Evolutionary conservation across 1,140 invertebrate genomes (phyloP).

Genomic region (Euwallacea fornicatus): DNA sequence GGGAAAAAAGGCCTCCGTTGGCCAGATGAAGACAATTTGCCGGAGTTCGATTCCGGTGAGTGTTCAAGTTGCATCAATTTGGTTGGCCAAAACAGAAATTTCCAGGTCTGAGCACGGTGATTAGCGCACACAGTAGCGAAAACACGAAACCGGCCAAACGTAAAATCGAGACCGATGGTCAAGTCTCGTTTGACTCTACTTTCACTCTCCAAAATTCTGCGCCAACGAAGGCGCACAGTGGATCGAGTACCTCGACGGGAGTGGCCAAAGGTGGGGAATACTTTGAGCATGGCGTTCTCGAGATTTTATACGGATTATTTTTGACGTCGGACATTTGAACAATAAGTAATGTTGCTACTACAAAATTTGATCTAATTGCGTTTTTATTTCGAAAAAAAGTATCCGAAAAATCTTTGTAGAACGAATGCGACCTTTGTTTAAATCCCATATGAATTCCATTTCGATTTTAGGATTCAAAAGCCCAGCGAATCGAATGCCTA

Average conservation of each 20-base stretch:
- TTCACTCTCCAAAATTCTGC: conserved; percentile 5
- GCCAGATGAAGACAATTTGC: conserved; percentile 47
- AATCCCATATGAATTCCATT: too few relatives aligned
- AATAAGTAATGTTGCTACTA: not conserved
- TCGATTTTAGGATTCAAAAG: too few relatives aligned
- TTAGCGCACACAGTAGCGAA: conserved; percentile 9
- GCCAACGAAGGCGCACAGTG: not conserved
- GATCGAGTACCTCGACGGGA: conserved; percentile 19
- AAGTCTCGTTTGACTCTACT: conserved; percentile 24
- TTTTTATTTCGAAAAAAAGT: too few relatives aligned
- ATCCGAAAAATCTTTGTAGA: too few relatives aligned
- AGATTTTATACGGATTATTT: conserved; percentile 41
- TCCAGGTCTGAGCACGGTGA: conserved; percentile 19
- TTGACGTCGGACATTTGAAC: not conserved
- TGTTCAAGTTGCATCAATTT: not conserved
- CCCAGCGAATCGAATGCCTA: too few relatives aligned
- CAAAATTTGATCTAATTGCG: too few relatives aligned
- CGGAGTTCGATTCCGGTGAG: conserved; percentile 22
- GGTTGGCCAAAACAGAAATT: conserved; percentile 1
- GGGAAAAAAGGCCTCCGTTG: conserved; percentile 56
- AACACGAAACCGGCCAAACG: conserved; percentile 25
- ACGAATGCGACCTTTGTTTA: too few relatives aligned
- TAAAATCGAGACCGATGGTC: conserved; percentile 28
- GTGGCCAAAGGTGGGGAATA: conserved; percentile 45
- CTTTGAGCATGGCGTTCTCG: conserved; percentile 33